Evolutionary conservation across 2,797 vertebrate genomes (phyloP).

Genomic region (Epinephelus malabaricus): DNA sequence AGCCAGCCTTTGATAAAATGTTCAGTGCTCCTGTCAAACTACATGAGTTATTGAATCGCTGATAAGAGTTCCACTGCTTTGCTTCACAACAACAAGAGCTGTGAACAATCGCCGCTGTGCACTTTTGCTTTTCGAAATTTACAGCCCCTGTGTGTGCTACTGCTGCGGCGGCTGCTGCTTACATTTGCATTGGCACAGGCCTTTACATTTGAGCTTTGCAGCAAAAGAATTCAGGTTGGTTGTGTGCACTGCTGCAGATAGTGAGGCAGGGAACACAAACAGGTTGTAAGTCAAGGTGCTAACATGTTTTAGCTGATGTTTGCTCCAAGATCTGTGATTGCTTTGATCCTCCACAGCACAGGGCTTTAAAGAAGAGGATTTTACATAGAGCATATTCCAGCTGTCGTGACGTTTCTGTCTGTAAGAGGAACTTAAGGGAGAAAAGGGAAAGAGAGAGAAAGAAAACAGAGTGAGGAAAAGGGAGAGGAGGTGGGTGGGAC

Average conservation of each 20-base stretch:
- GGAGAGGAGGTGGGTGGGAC: conserved; percentile 58
- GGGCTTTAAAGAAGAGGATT: neutral
- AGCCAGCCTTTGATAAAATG: conserved; percentile 36
- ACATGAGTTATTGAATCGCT: conserved; percentile 44
- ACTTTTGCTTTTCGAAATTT: conserved; percentile 41
- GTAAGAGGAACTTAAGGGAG: conserved; percentile 8
- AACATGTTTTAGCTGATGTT: neutral
- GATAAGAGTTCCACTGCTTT: conserved; percentile 54
- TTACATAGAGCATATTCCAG: neutral
- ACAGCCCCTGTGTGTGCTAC: neutral
- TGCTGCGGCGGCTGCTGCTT: neutral
- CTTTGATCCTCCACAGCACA: neutral
- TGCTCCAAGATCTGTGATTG: neutral
- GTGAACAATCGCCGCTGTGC: conserved; percentile 18
- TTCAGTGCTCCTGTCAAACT: conserved; percentile 40
- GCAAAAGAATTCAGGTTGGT: neutral
- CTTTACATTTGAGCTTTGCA: conserved; percentile 18
- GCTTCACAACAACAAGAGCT: conserved; percentile 20
- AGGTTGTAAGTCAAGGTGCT: neutral
- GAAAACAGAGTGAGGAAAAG: conserved; percentile 24
- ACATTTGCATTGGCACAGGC: conserved; percentile 36
- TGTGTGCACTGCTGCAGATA: conserved; percentile 17
- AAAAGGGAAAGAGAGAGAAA: neutral
- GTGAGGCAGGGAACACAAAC: conserved; percentile 16
- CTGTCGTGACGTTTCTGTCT: neutral